A percentile compares a stretch with the other conserved stretches of the same genome.
phyloP scores from a whole-genome alignment of 2,888 invertebrate species.

The Acronicta psi region DNA sequence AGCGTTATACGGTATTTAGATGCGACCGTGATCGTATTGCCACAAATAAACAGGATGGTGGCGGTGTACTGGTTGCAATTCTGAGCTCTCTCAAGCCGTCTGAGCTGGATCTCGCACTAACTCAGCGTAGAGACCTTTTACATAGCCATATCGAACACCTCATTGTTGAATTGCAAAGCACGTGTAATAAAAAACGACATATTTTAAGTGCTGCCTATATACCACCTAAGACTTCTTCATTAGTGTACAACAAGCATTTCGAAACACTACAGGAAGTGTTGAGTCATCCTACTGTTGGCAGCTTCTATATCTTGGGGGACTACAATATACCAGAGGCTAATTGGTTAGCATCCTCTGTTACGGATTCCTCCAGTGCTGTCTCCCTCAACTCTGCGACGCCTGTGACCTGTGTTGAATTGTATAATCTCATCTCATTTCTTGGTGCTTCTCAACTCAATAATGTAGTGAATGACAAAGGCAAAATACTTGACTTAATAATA shows the following conservation, averaged over 20 bases:
- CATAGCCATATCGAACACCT: constrained; percentile 7
- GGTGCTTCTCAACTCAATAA: constrained; percentile 4
- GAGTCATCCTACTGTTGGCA: neutral
- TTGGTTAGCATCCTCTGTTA: neutral
- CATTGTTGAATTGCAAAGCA: constrained; percentile 1
- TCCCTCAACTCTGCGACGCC: too few relatives aligned
- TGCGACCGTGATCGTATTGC: too few relatives aligned
- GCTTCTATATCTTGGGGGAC: constrained; percentile 8
- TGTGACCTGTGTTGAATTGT: neutral
- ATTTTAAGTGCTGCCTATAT: constrained; percentile 9
- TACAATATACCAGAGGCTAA: constrained; percentile 5
- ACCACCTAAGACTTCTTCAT: constrained; percentile 6
- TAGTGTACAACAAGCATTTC: constrained; percentile 1
- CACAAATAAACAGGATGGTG: too few relatives aligned
- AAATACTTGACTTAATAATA: constrained; percentile 9
- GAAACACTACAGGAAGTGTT: constrained; percentile 6
- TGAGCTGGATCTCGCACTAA: neutral
- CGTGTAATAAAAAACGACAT: too few relatives aligned
- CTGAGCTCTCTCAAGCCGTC: constrained; percentile 1
- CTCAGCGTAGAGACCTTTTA: neutral
- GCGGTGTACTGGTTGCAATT: too few relatives aligned
- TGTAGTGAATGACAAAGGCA: neutral
- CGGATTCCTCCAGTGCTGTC: too few relatives aligned
- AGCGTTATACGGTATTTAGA: too few relatives aligned
- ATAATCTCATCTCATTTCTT: neutral